Percentiles rank a stretch among this genome's conserved stretches.
These are phyloP conservation scores for Dicroscelio sp. DNA, from an alignment of 2,888 invertebrate genomes.

Conservation along the genomic window DNA sequence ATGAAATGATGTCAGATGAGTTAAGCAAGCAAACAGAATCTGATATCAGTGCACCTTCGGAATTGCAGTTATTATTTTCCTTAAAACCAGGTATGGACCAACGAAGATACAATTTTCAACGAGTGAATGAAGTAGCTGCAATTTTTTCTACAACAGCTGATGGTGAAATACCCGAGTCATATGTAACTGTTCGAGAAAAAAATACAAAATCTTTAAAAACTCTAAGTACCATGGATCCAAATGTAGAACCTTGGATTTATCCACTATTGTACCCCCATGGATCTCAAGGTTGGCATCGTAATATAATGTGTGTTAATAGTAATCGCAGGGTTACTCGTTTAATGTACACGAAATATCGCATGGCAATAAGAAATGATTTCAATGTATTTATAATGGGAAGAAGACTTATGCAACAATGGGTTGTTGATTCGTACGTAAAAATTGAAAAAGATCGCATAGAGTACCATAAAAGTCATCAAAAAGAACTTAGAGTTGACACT, in stretches of 20 bases:
- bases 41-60: neutral
- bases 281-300: slow-evolving; percentile 70
- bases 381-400: slow-evolving; percentile 50
- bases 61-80: slow-evolving; percentile 11
- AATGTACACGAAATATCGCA: slow-evolving; percentile 35
- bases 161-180: slow-evolving; percentile 82
- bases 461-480: no score
- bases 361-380: slow-evolving; percentile 46
- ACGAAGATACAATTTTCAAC: no score
- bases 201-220: slow-evolving; percentile 66
- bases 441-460: no score
- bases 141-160: slow-evolving; percentile 75
- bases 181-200: slow-evolving; percentile 75
- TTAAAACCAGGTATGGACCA: no score
- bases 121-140: slow-evolving; percentile 74
- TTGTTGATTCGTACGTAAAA: slow-evolving; percentile 51
- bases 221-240: slow-evolving; percentile 20
- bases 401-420: slow-evolving; percentile 16
- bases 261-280: slow-evolving; percentile 80
- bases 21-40: neutral
- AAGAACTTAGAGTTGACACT: no score
- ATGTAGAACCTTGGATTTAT: no score
- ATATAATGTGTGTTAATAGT: slow-evolving; percentile 24
- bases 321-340: slow-evolving; percentile 16
- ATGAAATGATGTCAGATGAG: slow-evolving; percentile 2